Percentiles rank a stretch among this genome's conserved stretches.
Conservation (phyloP, 2,797 vertebrate genomes). For the Bucorvus abyssinicus region DNA sequence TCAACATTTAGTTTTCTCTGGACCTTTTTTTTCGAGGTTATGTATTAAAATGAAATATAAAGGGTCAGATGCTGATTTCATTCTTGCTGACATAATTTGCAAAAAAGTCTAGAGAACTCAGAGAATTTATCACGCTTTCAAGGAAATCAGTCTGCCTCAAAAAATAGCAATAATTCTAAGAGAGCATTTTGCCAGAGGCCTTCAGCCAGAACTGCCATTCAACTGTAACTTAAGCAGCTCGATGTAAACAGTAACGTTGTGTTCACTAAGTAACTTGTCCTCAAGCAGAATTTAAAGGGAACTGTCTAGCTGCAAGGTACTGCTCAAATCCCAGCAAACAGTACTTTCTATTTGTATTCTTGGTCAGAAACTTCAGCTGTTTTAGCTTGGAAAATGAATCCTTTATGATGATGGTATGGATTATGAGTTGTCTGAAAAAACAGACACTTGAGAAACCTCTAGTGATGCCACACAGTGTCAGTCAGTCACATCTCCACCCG, state of each 20-base stretch:
- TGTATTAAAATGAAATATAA: not conserved
- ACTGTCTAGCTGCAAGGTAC: not conserved
- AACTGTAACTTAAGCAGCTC: slow-evolving; percentile 9
- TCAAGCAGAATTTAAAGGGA: not conserved
- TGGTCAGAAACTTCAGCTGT: not conserved
- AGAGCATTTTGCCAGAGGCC: not conserved
- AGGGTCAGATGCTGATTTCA: not conserved
- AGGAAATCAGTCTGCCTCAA: not conserved
- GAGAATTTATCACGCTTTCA: not conserved
- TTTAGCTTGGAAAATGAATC: not conserved
- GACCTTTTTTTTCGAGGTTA: not conserved
- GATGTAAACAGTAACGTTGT: not conserved
- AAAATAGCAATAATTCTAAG: not conserved
- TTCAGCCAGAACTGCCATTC: not conserved
- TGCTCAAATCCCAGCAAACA: not conserved
- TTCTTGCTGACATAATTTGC: not conserved
- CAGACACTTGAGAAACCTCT: not conserved
- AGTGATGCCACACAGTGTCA: not conserved
- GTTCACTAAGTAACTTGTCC: slow-evolving; percentile 16
- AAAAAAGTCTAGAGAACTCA: not conserved
- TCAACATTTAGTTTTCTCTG: not conserved
- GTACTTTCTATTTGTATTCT: not conserved
- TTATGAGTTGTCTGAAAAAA: not conserved
- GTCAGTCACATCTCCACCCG: not conserved
- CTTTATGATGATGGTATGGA: not conserved